Evolutionary conservation across 2,113 vertebrate genomes (phyloP).

Genomic region (Aegotheles bennettii): DNA sequence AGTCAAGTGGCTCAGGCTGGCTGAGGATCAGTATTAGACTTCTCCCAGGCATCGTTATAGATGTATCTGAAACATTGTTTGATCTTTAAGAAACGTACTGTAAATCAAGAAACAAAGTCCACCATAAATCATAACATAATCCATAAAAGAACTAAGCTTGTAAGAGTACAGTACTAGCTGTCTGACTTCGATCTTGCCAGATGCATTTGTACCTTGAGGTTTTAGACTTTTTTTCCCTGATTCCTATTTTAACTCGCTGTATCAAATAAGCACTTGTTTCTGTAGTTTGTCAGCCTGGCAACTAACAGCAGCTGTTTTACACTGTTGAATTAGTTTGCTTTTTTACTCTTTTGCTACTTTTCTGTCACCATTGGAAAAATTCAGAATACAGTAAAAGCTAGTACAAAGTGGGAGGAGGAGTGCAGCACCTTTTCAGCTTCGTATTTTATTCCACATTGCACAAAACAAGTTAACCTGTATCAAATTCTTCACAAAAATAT

Average conservation of each 20-base stretch:
- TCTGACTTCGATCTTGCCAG: conserved; percentile 13
- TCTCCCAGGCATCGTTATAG: not conserved
- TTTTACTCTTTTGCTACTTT: not conserved
- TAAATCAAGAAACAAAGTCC: not conserved
- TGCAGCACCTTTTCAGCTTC: not conserved
- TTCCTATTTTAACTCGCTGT: not conserved
- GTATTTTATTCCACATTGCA: not conserved
- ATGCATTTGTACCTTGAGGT: not conserved
- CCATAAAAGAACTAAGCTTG: not conserved
- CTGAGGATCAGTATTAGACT: not conserved
- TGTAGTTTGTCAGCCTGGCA: not conserved
- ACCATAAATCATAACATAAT: not conserved
- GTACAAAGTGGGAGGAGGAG: not conserved
- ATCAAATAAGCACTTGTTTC: not conserved
- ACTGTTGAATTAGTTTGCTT: not conserved
- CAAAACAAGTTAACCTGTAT: not conserved
- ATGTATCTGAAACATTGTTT: not conserved
- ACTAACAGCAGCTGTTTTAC: not conserved
- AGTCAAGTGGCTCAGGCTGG: not conserved
- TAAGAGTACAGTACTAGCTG: not conserved
- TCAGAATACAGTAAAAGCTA: not conserved
- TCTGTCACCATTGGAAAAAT: not conserved
- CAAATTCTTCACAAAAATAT: not conserved
- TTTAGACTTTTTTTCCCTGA: not conserved
- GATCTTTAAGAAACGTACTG: not conserved